Percentiles rank a stretch among this genome's conserved stretches.
phyloP scores from a whole-genome alignment of 2,113 vertebrate genomes.

The Ptilonorhynchus violaceus region DNA sequence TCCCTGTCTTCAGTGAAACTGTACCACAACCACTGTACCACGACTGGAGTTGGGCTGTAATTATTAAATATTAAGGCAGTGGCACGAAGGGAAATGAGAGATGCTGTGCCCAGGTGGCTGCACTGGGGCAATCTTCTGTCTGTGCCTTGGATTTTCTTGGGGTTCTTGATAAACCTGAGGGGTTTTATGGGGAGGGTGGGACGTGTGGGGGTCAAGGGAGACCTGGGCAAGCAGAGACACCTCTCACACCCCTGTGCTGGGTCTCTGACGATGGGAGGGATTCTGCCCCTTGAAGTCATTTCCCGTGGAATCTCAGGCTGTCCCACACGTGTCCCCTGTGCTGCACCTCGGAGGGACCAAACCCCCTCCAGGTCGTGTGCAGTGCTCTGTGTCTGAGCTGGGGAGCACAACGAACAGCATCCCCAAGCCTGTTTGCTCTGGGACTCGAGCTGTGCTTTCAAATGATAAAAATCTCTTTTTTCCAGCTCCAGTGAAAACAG shows the following conservation, averaged over 20 bases:
- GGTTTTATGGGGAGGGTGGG: background rate
- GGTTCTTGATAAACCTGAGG: background rate
- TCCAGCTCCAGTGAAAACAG: slow-evolving; percentile 59
- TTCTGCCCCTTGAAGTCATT: background rate
- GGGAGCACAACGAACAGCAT: background rate
- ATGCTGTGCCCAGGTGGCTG: background rate
- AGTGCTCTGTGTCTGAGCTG: background rate
- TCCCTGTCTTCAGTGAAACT: background rate
- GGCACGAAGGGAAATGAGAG: background rate
- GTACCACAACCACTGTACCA: background rate
- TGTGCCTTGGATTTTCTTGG: background rate
- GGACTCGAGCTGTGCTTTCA: background rate
- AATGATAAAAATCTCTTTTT: slow-evolving; percentile 60
- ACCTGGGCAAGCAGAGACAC: background rate
- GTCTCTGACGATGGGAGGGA: background rate
- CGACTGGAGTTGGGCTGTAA: background rate
- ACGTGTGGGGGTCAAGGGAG: background rate
- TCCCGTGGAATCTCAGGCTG: background rate
- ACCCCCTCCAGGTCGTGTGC: background rate
- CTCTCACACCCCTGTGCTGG: background rate
- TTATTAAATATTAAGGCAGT: background rate
- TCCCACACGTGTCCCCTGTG: rapidly evolving
- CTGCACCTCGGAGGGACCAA: background rate
- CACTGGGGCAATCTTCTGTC: background rate
- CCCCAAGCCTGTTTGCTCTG: slow-evolving; percentile 10